Evolutionary conservation across 2,888 invertebrate species (phyloP), one percentile per base, ranked within the genome.

Genomic region (Trichopria drosophilae): DNA sequence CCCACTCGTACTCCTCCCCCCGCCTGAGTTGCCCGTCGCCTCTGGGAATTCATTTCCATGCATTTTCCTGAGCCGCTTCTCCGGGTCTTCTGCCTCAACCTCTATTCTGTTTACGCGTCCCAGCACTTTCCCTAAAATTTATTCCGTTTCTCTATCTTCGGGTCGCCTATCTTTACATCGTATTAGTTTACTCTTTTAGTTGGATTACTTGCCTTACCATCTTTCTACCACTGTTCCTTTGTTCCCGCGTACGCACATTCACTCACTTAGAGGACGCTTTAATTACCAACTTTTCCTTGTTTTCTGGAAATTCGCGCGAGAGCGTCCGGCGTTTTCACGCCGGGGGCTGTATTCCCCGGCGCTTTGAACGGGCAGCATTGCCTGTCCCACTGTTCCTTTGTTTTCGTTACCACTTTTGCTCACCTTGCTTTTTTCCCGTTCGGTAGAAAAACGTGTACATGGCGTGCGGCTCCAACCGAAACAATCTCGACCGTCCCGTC

Each of bases 31-130:
- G 34, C 52, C 41, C 35, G 48, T 45, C 41, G 37, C 57, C 42
- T 57, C 49, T 24, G 66, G 62, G 72, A 73, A 74, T 73, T 73
- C 66, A 74, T 74, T 73, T 74, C 71, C 74, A 74, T 73, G 72
- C 68, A 73, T 73, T 73, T 73, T 66, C 67, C 66, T 62, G 63
- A 59, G 48, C 59, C 60, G 63, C 54, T 62, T 63, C 64, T 61
- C 61, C 43, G 49, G 52, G 52, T 43, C 53, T 54, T 40, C 57
- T 45, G 40, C 46, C 39, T 34, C 50, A 41, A 45, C 46, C 43
- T 18, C 35, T 41, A 35, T 56, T 57, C 58, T 59, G 53, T 51
- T 46, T 28, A 55, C 47, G 48, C 55, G 48, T 41, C 49, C 52
- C 41, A 36, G 51, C 42, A 42, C 52, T 49, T 56, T 51, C 43